phyloP scores from a whole-genome alignment of 1,140 invertebrate genomes.

The Plutomurus gul region DNA sequence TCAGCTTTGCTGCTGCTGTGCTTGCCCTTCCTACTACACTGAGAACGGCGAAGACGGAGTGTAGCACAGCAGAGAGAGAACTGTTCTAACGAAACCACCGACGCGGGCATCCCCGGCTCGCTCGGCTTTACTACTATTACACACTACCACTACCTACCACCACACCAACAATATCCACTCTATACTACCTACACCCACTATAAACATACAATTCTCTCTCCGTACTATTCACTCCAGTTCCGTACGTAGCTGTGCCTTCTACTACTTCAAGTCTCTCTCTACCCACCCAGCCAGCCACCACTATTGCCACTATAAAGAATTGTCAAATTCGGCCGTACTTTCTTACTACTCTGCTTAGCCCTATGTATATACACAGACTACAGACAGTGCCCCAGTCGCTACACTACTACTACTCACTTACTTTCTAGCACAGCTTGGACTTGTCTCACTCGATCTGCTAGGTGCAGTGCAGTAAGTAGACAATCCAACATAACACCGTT shows the following conservation, averaged over 20 bases:
- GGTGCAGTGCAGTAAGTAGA: too few relatives aligned
- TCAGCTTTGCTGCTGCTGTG: not conserved
- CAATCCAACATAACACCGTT: too few relatives aligned
- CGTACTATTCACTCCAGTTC: too few relatives aligned
- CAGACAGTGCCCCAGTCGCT: too few relatives aligned
- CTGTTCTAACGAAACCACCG: slow-evolving; percentile 1
- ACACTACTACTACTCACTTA: too few relatives aligned
- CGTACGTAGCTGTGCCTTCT: too few relatives aligned
- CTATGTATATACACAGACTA: not conserved
- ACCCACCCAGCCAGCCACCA: too few relatives aligned
- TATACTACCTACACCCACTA: not conserved
- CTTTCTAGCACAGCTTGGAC: too few relatives aligned
- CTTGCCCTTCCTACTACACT: not conserved
- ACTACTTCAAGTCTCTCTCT: too few relatives aligned
- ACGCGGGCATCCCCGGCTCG: slow-evolving; percentile 12
- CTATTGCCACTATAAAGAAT: too few relatives aligned
- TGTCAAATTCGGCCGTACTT: not conserved
- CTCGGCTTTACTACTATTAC: not conserved
- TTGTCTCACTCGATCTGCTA: too few relatives aligned
- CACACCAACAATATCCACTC: not conserved
- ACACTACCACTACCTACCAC: not conserved
- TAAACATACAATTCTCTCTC: not conserved
- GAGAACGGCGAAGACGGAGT: not conserved
- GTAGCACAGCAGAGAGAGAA: not conserved
- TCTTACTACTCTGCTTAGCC: not conserved